Conservation (phyloP, 2,113 vertebrate species). For the Rhagologus leucostigma region DNA sequence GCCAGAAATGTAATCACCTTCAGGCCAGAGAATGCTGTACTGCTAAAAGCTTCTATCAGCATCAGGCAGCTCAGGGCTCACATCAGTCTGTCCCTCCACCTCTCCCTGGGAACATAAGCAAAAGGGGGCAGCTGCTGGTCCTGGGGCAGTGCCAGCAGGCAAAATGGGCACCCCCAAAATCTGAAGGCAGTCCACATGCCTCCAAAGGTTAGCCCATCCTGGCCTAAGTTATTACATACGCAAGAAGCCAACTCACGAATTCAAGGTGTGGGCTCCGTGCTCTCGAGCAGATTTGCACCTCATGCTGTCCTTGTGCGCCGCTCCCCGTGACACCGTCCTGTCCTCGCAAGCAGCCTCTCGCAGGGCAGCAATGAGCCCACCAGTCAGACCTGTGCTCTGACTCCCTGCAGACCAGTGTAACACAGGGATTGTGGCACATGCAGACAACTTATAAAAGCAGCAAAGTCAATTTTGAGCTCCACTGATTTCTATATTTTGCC, state of each 20-base stretch:
- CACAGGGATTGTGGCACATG: background rate
- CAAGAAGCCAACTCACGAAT: background rate
- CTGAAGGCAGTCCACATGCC: background rate
- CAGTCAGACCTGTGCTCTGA: accelerated
- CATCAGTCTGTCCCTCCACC: accelerated
- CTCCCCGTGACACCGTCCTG: background rate
- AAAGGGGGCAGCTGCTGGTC: accelerated
- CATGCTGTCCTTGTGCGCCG: background rate
- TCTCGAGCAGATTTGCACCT: accelerated
- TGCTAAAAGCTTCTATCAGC: background rate
- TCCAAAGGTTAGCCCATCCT: background rate
- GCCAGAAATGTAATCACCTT: background rate
- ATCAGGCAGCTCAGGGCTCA: background rate
- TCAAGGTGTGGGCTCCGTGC: accelerated
- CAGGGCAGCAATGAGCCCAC: background rate
- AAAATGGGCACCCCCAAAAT: background rate
- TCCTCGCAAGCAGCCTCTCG: accelerated
- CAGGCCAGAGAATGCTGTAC: background rate
- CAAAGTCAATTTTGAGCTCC: constrained; percentile 40
- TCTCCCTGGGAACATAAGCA: background rate
- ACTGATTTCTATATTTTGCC: constrained; percentile 50
- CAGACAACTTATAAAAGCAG: background rate
- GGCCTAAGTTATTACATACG: background rate
- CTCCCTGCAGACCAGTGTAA: background rate
- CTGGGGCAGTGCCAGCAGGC: background rate